Evolutionary conservation across 2,888 invertebrate species (phyloP).

Genomic region (Artemia sp.): DNA sequence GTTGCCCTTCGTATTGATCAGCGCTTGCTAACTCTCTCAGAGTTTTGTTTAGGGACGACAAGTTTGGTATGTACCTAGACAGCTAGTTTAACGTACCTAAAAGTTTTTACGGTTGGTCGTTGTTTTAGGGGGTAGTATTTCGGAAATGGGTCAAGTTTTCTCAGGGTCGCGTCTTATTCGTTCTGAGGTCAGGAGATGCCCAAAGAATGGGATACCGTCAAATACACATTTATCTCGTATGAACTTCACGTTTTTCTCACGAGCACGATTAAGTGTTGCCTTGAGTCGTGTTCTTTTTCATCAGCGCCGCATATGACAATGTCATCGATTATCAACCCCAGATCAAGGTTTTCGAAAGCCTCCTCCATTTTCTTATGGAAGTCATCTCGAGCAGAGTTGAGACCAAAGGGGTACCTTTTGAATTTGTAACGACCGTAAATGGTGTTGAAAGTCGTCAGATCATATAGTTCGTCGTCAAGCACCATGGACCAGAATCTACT

Average conservation of each 20-base stretch:
- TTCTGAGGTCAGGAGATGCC: neutral
- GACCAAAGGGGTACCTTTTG: neutral
- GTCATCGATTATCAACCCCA: constrained; percentile 4
- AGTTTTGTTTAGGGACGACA: neutral
- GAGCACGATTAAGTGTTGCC: neutral
- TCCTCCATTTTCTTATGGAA: neutral
- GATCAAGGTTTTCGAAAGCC: neutral
- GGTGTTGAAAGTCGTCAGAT: neutral
- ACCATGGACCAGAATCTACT: neutral
- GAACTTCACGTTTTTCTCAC: neutral
- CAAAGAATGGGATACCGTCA: neutral
- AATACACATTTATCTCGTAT: neutral
- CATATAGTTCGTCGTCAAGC: neutral
- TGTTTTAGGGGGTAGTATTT: neutral
- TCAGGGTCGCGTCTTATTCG: neutral
- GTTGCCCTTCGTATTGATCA: neutral
- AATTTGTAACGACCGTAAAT: neutral
- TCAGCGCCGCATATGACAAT: neutral
- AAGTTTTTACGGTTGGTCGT: neutral
- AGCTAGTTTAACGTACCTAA: neutral
- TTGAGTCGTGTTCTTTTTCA: neutral
- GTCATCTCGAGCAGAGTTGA: neutral
- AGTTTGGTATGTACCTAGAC: neutral
- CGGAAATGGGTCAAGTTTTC: too few relatives aligned
- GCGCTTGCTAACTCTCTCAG: neutral